These are phyloP conservation scores for Synanthedon formicaeformis DNA, from an alignment of 2,888 invertebrate genomes.

Conservation along the genomic window DNA sequence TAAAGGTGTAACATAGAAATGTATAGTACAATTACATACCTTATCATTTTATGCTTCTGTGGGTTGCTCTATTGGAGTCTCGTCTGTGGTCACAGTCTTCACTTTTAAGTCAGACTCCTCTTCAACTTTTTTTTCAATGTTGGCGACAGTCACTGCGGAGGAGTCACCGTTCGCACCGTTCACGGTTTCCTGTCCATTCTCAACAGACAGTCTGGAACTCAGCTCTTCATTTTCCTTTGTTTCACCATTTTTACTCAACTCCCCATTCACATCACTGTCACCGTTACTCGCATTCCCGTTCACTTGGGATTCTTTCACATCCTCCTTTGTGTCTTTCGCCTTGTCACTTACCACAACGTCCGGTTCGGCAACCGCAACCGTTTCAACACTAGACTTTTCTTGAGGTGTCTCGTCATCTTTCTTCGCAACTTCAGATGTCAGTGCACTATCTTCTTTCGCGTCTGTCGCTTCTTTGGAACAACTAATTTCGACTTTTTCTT, in stretches of 20 bases:
- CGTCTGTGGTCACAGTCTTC: slow-evolving; percentile 66
- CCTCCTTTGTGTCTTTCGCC: slow-evolving; percentile 4
- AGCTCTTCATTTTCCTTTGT: slow-evolving; percentile 40
- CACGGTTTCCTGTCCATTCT: slow-evolving; percentile 36
- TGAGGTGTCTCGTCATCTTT: slow-evolving; percentile 7
- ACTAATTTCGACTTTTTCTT: slow-evolving; percentile 7
- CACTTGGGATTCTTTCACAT: slow-evolving; percentile 20
- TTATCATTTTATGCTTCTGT: slow-evolving; percentile 56
- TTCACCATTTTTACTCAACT: slow-evolving; percentile 42
- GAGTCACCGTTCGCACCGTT: slow-evolving; percentile 36
- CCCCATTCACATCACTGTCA: slow-evolving; percentile 34
- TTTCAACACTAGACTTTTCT: slow-evolving; percentile 8
- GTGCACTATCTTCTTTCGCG: slow-evolving; percentile 1
- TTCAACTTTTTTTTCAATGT: slow-evolving; percentile 41
- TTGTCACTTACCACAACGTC: slow-evolving; percentile 1
- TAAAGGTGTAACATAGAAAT: too few relatives aligned
- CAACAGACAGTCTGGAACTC: slow-evolving; percentile 43
- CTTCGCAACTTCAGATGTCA: not conserved
- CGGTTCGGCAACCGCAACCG: slow-evolving; percentile 8
- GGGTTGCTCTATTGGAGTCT: slow-evolving; percentile 58
- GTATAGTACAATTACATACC: not conserved
- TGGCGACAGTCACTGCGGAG: slow-evolving; percentile 35
- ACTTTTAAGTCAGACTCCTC: slow-evolving; percentile 64
- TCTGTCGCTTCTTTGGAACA: slow-evolving; percentile 5
- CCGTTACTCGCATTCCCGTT: slow-evolving; percentile 53